Evolutionary conservation across 2,888 invertebrate species (phyloP).

Genomic region (Notodonta dromedarius): DNA sequence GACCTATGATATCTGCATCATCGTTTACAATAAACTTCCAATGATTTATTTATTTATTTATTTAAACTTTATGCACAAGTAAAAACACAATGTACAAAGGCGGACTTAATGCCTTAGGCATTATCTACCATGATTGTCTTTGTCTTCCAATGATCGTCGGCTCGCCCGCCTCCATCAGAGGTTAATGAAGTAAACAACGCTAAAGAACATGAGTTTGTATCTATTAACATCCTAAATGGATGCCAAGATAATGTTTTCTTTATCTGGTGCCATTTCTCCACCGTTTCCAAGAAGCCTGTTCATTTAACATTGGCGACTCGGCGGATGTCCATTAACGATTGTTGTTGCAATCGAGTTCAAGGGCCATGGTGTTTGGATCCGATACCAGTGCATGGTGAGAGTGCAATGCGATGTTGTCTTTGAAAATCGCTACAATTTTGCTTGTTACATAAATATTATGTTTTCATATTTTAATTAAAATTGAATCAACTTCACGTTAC

Average conservation of each 20-base stretch:
- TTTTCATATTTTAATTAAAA: too few species aligned
- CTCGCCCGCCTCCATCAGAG: neutral
- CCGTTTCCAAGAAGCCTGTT: slow-evolving; percentile 49
- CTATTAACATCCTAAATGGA: slow-evolving; percentile 8
- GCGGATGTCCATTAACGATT: slow-evolving; percentile 63
- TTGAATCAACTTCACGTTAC: too few species aligned
- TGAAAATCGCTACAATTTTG: too few species aligned
- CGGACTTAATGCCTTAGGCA: too few species aligned
- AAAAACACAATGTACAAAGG: too few species aligned
- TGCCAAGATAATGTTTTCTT: slow-evolving; percentile 26
- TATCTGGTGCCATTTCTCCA: slow-evolving; percentile 34
- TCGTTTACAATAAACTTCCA: neutral
- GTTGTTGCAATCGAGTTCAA: slow-evolving; percentile 60
- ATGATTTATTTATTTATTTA: too few species aligned
- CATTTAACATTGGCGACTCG: slow-evolving; percentile 44
- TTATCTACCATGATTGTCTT: too few species aligned
- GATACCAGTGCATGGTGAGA: slow-evolving; percentile 26
- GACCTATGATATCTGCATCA: slow-evolving; percentile 1
- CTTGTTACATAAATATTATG: too few species aligned
- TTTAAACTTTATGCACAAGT: too few species aligned
- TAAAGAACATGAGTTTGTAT: slow-evolving; percentile 9
- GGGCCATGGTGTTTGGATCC: slow-evolving; percentile 44
- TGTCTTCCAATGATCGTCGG: neutral
- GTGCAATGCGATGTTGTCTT: slow-evolving; percentile 17
- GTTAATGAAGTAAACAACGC: slow-evolving; percentile 11